Conservation (phyloP, 2,888 invertebrate genomes). For the Cyaniris semiargus region DNA sequence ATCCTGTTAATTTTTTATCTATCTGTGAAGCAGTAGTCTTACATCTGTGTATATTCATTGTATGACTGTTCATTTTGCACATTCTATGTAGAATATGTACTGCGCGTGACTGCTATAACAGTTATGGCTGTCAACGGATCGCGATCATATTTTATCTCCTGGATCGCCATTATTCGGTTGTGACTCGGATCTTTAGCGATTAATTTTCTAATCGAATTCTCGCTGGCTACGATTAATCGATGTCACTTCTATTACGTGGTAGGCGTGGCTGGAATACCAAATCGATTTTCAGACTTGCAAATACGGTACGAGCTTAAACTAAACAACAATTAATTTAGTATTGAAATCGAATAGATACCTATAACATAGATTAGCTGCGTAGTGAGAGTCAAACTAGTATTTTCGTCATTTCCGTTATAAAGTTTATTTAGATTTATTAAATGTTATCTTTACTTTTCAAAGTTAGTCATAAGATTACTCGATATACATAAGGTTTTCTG, state of each 20-base stretch:
- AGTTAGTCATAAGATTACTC: too few species aligned
- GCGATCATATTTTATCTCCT: not conserved
- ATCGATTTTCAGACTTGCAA: slow-evolving; percentile 1
- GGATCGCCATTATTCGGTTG: not conserved
- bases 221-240: slow-evolving; percentile 9
- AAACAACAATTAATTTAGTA: slow-evolving; percentile 7
- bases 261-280: not conserved
- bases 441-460: too few species aligned
- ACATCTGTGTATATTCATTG: not conserved
- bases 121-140: not conserved
- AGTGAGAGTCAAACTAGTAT: too few species aligned
- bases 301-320: not conserved
- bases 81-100: not conserved
- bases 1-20: too few species aligned
- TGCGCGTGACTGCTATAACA: not conserved
- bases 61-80: not conserved
- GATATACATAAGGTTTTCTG: too few species aligned
- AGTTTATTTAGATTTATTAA: too few species aligned
- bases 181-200: slow-evolving; percentile 15
- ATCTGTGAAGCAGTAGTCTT: not conserved
- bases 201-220: slow-evolving; percentile 21
- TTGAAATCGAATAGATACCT: not conserved
- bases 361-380: not conserved
- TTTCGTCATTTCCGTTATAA: too few species aligned
- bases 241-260: slow-evolving; percentile 24